Conservation (phyloP, 2,113 vertebrate genomes). For the Cyanoramphus novaezelandiae region DNA sequence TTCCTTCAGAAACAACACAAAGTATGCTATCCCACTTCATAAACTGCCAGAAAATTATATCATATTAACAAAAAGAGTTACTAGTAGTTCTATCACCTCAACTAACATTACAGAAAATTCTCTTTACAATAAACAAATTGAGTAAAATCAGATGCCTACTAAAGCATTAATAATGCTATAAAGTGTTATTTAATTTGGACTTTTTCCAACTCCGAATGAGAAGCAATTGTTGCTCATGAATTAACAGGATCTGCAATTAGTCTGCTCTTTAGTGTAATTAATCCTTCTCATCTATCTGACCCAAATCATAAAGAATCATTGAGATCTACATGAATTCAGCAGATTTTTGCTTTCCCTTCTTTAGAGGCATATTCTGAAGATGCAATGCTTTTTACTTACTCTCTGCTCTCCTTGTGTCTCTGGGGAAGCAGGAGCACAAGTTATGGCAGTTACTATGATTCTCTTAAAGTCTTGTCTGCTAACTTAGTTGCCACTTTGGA, state of each 20-base stretch:
- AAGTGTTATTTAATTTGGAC: constrained; percentile 7
- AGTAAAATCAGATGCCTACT: neutral
- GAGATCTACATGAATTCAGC: neutral
- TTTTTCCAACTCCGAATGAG: neutral
- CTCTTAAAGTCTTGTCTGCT: neutral
- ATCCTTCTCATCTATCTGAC: neutral
- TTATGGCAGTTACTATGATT: neutral
- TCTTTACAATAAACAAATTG: neutral
- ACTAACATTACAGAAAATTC: neutral
- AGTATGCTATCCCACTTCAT: neutral
- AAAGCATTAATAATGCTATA: neutral
- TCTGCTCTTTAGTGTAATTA: neutral
- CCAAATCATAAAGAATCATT: neutral
- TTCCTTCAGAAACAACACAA: neutral
- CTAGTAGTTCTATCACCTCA: neutral
- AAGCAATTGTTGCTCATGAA: neutral
- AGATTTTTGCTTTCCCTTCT: neutral
- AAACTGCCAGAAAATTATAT: neutral
- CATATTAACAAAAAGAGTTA: neutral
- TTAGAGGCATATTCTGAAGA: neutral
- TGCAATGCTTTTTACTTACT: neutral
- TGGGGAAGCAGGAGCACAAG: neutral
- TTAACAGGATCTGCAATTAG: neutral
- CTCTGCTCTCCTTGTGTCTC: neutral
- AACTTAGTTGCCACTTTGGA: neutral